Conservation (phyloP, 2,888 invertebrate genomes). For the Vanessa cardui region DNA sequence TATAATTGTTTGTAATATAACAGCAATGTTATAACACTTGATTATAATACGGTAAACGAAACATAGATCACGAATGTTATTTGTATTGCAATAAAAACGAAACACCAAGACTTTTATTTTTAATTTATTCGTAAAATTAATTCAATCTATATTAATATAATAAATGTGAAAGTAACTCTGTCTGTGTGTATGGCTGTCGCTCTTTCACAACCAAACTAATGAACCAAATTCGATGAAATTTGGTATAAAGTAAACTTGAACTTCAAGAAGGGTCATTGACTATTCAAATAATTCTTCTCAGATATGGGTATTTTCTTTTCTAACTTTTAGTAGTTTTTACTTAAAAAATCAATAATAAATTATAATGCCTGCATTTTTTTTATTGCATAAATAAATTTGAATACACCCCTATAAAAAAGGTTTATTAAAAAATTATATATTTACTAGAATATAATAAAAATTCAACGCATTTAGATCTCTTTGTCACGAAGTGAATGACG, state of each 20-base stretch:
- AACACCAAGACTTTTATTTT: background rate
- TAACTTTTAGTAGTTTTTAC: no score
- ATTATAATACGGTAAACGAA: background rate
- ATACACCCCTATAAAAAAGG: background rate
- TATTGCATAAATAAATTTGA: background rate
- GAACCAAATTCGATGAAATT: no score
- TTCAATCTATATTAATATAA: no score
- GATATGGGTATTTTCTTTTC: no score
- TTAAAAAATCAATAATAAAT: no score
- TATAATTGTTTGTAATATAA: conserved; percentile 16
- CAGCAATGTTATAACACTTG: conserved; percentile 3
- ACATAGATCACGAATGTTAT: background rate
- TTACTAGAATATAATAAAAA: background rate
- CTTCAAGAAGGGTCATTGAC: no score
- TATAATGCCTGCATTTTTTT: no score
- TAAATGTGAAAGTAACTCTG: no score
- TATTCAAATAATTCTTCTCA: no score
- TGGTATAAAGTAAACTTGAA: no score
- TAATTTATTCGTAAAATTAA: conserved; percentile 3
- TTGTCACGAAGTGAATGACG: conserved; percentile 16
- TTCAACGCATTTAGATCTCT: conserved; percentile 3
- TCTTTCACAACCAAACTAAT: no score
- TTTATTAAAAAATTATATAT: background rate
- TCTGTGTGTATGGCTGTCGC: no score
- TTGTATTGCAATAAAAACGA: background rate